Conservation (phyloP, 2,888 invertebrate genomes). For the Dascillus cervinus region DNA sequence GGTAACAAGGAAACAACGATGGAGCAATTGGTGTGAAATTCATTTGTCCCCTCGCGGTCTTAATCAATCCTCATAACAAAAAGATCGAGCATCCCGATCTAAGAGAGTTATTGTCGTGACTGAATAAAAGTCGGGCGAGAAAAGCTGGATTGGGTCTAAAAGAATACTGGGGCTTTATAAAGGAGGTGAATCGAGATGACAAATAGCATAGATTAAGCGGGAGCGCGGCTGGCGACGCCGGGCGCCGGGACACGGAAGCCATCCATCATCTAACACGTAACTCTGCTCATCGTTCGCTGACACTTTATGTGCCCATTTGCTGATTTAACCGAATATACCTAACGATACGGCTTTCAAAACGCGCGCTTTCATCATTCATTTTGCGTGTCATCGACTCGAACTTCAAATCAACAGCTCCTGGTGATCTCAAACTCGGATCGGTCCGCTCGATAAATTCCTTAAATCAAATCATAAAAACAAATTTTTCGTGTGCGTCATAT, state of each 20-base stretch:
- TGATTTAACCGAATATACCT: too few species aligned
- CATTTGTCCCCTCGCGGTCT: slow-evolving; percentile 38
- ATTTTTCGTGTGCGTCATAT: slow-evolving; percentile 37
- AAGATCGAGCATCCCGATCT: slow-evolving; percentile 39
- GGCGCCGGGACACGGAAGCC: slow-evolving; percentile 36
- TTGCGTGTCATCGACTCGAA: too few species aligned
- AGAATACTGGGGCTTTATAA: slow-evolving; percentile 40
- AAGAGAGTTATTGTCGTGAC: slow-evolving; percentile 34
- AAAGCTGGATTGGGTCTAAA: slow-evolving; percentile 40
- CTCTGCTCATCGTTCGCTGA: slow-evolving; percentile 16
- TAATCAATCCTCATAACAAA: slow-evolving; percentile 42
- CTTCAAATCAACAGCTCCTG: too few species aligned
- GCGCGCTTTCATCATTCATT: too few species aligned
- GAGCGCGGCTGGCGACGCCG: slow-evolving; percentile 35
- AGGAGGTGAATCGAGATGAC: slow-evolving; percentile 41
- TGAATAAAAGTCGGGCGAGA: slow-evolving; percentile 38
- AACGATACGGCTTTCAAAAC: too few species aligned
- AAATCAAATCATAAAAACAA: slow-evolving; percentile 27
- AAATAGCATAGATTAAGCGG: slow-evolving; percentile 39
- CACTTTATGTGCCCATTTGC: too few species aligned
- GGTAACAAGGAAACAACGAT: slow-evolving; percentile 36
- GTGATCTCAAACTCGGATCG: too few species aligned
- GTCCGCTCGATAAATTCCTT: slow-evolving; percentile 10
- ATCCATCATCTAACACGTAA: slow-evolving; percentile 34
- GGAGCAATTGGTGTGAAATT: slow-evolving; percentile 41